These are phyloP conservation scores for Phrynosoma blainvillii DNA, from an alignment of 2,113 vertebrate species.

Conservation along the genomic window DNA sequence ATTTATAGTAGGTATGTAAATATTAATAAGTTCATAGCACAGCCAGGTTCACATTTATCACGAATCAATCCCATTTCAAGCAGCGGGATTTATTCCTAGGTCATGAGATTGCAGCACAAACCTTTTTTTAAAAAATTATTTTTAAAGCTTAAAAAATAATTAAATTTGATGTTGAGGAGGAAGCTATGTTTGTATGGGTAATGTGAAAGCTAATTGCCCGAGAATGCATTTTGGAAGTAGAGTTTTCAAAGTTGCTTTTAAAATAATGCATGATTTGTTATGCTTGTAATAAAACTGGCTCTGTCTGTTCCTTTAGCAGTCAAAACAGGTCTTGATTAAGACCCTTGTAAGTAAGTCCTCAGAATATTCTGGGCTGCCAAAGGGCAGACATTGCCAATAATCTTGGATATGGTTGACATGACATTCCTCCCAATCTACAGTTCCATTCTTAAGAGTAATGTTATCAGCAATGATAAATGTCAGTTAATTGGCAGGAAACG, in stretches of 20 bases:
- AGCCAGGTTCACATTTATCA: background rate
- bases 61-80: background rate
- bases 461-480: slow-evolving; percentile 49
- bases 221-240: rapidly evolving
- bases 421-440: slow-evolving; percentile 54
- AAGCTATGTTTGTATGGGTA: rapidly evolving
- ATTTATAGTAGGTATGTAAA: background rate
- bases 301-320: slow-evolving; percentile 46
- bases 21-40: background rate
- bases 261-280: slow-evolving; percentile 20
- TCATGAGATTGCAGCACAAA: background rate
- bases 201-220: background rate
- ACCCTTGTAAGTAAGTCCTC: rapidly evolving
- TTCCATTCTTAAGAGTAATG: slow-evolving; percentile 61
- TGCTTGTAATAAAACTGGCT: slow-evolving; percentile 47
- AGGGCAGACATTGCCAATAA: slow-evolving; percentile 46
- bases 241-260: background rate
- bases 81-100: background rate
- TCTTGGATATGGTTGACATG: slow-evolving; percentile 26
- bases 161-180: background rate
- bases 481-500: slow-evolving; percentile 70
- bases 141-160: background rate
- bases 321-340: slow-evolving; percentile 25
- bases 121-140: background rate
- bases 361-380: rapidly evolving